These are phyloP conservation scores for Gallinago solitaria DNA, from an alignment of 2,797 vertebrate species.

Conservation along the genomic window DNA sequence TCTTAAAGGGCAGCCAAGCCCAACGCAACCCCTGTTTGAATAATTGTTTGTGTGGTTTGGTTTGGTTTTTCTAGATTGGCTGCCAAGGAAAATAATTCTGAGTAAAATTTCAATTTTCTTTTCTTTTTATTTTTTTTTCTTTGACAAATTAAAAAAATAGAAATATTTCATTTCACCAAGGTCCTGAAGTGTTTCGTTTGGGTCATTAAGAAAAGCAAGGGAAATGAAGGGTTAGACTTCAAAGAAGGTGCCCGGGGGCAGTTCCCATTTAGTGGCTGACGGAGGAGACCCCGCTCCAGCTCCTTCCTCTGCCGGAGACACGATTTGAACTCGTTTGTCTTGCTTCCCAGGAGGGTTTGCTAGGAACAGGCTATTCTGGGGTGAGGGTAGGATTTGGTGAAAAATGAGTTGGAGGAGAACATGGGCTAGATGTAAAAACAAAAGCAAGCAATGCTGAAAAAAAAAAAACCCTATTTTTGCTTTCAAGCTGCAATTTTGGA, in stretches of 20 bases:
- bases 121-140: background rate
- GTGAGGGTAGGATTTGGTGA: background rate
- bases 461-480: rapidly evolving
- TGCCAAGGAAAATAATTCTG: background rate
- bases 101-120: background rate
- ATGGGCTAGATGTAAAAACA: background rate
- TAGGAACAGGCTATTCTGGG: background rate
- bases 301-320: background rate
- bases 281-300: background rate
- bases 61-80: background rate
- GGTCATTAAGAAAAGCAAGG: background rate
- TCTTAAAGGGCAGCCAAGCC: background rate
- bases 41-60: slow-evolving; percentile 11
- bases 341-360: background rate
- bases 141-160: slow-evolving; percentile 8
- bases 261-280: background rate
- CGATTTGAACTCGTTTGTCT: background rate
- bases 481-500: background rate
- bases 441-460: background rate
- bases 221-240: slow-evolving; percentile 24
- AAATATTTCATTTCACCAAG: background rate
- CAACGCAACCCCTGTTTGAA: background rate
- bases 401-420: background rate
- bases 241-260: background rate
- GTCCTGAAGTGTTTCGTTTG: background rate